Evolutionary conservation across 2,113 vertebrate genomes (phyloP).

Genomic region (Eulemur rufifrons): DNA sequence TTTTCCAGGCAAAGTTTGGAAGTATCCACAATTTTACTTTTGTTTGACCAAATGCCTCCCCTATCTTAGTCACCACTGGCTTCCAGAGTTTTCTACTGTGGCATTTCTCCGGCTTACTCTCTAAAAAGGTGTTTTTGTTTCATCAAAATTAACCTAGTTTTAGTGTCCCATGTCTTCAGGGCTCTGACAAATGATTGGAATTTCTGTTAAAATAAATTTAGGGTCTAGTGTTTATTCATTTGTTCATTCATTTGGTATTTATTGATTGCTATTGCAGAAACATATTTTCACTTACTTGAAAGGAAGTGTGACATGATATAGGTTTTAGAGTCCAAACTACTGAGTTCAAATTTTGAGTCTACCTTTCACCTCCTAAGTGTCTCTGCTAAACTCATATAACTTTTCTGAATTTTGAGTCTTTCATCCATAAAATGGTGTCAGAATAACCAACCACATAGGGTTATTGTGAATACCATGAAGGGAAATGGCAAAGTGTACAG

Average conservation of each 20-base stretch:
- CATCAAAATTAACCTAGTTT: background rate
- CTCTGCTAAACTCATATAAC: background rate
- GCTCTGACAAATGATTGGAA: background rate
- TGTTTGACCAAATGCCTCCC: background rate
- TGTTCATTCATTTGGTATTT: background rate
- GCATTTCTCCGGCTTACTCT: background rate
- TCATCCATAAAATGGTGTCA: background rate
- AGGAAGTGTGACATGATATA: background rate
- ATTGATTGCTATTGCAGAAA: background rate
- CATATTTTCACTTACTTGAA: background rate
- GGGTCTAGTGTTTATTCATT: background rate
- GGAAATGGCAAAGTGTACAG: background rate
- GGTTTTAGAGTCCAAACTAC: background rate
- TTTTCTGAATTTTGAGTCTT: background rate
- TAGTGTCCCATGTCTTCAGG: background rate
- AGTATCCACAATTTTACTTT: background rate
- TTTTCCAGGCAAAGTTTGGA: background rate
- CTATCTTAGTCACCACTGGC: background rate
- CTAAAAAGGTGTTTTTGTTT: background rate
- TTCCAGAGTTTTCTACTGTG: background rate
- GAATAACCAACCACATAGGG: background rate
- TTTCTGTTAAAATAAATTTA: conserved; percentile 10
- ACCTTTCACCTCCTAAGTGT: background rate
- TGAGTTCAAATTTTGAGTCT: background rate
- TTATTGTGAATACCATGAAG: background rate